Conservation (phyloP, 2,797 vertebrate species). For the Thaleichthys pacificus region DNA sequence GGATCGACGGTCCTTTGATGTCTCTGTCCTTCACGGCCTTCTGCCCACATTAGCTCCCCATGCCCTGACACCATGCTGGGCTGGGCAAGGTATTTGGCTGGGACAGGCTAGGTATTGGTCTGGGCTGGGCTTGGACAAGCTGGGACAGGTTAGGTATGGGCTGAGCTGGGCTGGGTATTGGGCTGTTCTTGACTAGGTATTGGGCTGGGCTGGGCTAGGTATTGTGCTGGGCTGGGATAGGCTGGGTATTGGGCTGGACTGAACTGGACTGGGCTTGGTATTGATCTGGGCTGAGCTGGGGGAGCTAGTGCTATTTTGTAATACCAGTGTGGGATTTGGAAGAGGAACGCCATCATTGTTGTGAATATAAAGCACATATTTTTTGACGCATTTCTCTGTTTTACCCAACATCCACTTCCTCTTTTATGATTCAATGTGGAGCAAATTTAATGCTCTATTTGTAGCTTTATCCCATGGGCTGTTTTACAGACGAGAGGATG, state of each 20-base stretch:
- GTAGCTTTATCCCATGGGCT: slow-evolving; percentile 66
- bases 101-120: slow-evolving; percentile 20
- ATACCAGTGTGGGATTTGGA: too few species aligned
- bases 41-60: slow-evolving; percentile 79
- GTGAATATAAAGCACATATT: slow-evolving; percentile 49
- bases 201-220: slow-evolving; percentile 49
- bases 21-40: slow-evolving; percentile 86
- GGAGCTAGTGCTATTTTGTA: too few species aligned
- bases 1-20: slow-evolving; percentile 61
- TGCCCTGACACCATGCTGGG: slow-evolving; percentile 45
- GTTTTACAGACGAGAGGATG: slow-evolving; percentile 57
- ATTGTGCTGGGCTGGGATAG: slow-evolving; percentile 76
- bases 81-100: slow-evolving; percentile 59
- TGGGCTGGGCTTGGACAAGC: too few species aligned
- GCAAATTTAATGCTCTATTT: slow-evolving; percentile 81
- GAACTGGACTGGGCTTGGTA: too few species aligned
- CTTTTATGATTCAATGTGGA: slow-evolving; percentile 63
- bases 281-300: too few species aligned
- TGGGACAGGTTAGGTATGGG: too few species aligned
- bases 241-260: too few species aligned
- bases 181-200: slow-evolving; percentile 16
- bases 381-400: slow-evolving; percentile 40
- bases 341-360: too few species aligned
- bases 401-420: slow-evolving; percentile 27
- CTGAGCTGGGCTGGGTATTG: too few species aligned